phyloP scores from a whole-genome alignment of 1,140 invertebrate genomes.

The Diorhabda carinulata region DNA sequence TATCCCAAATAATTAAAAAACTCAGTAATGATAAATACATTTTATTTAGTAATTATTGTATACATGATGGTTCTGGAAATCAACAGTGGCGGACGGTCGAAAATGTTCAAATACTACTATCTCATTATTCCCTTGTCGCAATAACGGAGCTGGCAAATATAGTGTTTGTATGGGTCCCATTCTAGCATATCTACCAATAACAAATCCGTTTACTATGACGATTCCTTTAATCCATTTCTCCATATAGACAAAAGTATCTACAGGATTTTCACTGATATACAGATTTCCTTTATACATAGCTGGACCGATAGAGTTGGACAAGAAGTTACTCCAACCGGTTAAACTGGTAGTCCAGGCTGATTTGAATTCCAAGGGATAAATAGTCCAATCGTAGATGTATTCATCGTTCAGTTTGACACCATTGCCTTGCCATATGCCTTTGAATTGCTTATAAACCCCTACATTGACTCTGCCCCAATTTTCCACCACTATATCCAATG shows the following conservation, averaged over 20 bases:
- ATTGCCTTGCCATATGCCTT: conserved; percentile 27
- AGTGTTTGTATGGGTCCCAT: conserved; percentile 57
- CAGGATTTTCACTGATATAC: conserved; percentile 11
- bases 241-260: conserved; percentile 43
- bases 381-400: conserved; percentile 47
- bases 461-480: conserved; percentile 59
- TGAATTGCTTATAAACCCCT: conserved; percentile 48
- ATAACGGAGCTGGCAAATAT: conserved; percentile 56
- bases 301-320: conserved; percentile 17
- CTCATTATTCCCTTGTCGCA: conserved; percentile 52
- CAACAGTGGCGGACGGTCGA: conserved; percentile 2
- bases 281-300: conserved; percentile 25
- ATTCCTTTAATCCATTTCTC: conserved; percentile 54
- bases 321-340: conserved; percentile 23
- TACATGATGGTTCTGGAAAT: background rate
- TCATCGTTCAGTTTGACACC: conserved; percentile 19
- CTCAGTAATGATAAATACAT: background rate
- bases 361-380: conserved; percentile 55
- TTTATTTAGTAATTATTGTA: background rate
- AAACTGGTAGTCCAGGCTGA: conserved; percentile 42
- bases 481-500: conserved; percentile 56
- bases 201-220: conserved; percentile 62
- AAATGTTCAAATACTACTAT: conserved; percentile 44
- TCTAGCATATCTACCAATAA: conserved; percentile 57
- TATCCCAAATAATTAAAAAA: background rate